phyloP scores from a whole-genome alignment of 2,888 invertebrate species.

The Ferrisia virgata region DNA sequence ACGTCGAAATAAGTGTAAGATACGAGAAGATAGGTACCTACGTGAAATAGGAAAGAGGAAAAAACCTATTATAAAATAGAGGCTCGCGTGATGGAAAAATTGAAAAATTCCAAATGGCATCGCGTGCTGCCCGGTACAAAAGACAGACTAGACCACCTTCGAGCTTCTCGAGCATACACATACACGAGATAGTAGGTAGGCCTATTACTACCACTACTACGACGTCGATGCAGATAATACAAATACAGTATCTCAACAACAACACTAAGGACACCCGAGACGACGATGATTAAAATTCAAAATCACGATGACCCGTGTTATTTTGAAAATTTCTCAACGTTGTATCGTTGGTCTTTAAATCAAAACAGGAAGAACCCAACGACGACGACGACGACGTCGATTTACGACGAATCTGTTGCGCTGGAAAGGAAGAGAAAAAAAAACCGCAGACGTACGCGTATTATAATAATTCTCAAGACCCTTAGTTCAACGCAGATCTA shows the following conservation, averaged over 20 bases:
- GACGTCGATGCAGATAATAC: too few relatives aligned
- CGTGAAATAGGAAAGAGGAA: background rate
- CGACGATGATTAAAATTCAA: background rate
- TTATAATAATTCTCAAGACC: background rate
- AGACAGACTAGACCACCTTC: background rate
- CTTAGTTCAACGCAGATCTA: background rate
- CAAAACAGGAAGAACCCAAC: too few relatives aligned
- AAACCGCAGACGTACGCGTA: background rate
- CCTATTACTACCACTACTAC: background rate
- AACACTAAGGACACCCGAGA: too few relatives aligned
- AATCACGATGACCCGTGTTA: background rate
- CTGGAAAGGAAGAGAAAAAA: background rate
- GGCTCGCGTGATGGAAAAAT: conserved; percentile 1
- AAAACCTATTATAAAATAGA: background rate
- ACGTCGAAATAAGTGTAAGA: background rate
- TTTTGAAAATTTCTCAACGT: background rate
- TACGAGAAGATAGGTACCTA: too few relatives aligned
- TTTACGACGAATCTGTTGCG: too few relatives aligned
- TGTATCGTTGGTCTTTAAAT: background rate
- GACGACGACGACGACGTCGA: too few relatives aligned
- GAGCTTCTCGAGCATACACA: background rate
- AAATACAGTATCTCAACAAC: too few relatives aligned
- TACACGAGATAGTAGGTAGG: background rate
- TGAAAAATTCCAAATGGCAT: background rate
- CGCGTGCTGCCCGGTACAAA: too few relatives aligned